A percentile compares a stretch with the other conserved stretches of the same genome.
phyloP scores from a whole-genome alignment of 1,140 invertebrate genomes.

The roundworm (Caenorhabditis elegans) region DNA sequence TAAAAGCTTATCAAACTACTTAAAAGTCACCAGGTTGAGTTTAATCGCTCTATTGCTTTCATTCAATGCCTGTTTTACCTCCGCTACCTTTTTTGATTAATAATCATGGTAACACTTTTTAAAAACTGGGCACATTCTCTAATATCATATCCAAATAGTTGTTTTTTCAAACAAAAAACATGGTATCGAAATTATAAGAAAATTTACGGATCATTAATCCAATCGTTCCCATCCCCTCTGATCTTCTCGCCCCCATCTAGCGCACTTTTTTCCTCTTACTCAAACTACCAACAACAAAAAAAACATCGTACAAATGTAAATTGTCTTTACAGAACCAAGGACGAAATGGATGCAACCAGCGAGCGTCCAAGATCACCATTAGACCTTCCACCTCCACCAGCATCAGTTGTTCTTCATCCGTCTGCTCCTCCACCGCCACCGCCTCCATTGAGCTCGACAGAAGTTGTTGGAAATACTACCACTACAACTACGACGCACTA shows the following conservation, averaged over 20 bases:
- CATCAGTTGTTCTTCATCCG: neutral
- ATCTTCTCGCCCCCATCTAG: too few species aligned
- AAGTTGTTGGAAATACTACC: neutral
- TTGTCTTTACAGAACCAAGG: conserved; percentile 29
- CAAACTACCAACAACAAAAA: neutral
- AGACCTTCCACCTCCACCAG: conserved; percentile 21
- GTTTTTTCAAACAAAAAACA: too few species aligned
- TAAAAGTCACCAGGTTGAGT: too few species aligned
- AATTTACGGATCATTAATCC: conserved; percentile 19
- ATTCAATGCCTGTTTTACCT: too few species aligned
- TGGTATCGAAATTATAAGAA: neutral
- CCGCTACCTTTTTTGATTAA: too few species aligned
- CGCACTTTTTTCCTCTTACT: neutral
- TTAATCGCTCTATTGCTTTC: too few species aligned
- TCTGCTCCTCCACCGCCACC: conserved; percentile 8
- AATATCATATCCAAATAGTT: too few species aligned
- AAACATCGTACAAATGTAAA: conserved; percentile 21
- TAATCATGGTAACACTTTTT: too few species aligned
- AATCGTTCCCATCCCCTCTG: neutral
- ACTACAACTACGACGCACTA: neutral
- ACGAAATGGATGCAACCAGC: conserved; percentile 3
- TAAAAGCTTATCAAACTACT: too few species aligned
- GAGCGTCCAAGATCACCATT: conserved; percentile 1
- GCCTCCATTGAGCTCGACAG: conserved; percentile 13
- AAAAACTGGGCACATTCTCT: too few species aligned